Conservation (phyloP, 2,797 vertebrate species). For the Mus minutoides region DNA sequence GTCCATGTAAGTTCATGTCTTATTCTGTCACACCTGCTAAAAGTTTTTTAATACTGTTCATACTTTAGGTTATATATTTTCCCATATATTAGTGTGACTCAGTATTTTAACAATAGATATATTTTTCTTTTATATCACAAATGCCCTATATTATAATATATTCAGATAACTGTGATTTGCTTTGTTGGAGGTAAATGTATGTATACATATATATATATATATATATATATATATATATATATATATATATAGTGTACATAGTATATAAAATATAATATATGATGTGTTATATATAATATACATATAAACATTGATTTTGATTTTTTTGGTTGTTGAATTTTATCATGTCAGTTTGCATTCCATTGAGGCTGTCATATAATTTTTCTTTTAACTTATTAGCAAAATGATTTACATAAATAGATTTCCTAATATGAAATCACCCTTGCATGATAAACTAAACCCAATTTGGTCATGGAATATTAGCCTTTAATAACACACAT, state of each 20-base stretch:
- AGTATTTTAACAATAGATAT: neutral
- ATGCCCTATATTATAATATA: neutral
- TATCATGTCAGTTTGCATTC: conserved; percentile 42
- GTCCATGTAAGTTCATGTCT: neutral
- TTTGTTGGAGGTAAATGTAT: neutral
- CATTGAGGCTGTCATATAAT: neutral
- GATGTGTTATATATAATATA: neutral
- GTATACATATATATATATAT: neutral
- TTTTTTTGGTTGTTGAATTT: neutral
- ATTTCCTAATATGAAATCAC: conserved; percentile 60
- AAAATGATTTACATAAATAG: conserved; percentile 34
- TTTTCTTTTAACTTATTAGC: conserved; percentile 50
- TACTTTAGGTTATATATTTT: neutral
- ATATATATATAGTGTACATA: neutral
- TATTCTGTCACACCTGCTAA: neutral
- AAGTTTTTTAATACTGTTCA: neutral
- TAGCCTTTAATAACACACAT: conserved; percentile 68
- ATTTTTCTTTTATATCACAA: neutral
- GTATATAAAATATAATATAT: neutral
- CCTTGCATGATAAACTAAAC: conserved; percentile 53
- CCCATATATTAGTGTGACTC: neutral
- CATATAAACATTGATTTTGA: neutral
- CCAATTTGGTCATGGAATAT: conserved; percentile 47
- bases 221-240: no score
- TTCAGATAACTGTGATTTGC: neutral